A percentile compares a stretch with the other conserved stretches of the same genome.
These are phyloP conservation scores for Phataginus tricuspis DNA, from an alignment of 2,797 vertebrate species.

Conservation along the genomic window DNA sequence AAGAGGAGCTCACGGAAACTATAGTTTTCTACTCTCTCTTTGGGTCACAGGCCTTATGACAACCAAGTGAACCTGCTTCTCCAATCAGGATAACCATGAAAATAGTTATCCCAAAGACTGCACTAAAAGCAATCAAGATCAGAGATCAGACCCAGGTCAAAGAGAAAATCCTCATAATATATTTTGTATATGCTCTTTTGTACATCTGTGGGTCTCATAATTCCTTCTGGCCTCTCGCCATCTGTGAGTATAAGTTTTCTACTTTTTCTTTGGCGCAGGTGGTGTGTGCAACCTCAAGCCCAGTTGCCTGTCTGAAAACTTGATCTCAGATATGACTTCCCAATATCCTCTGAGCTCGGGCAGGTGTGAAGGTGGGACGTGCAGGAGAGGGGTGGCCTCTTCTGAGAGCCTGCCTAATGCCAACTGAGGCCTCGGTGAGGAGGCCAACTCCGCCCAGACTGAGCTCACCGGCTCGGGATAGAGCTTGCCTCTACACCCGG, in stretches of 20 bases:
- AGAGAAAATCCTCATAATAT: background rate
- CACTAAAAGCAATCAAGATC: background rate
- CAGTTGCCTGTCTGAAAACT: background rate
- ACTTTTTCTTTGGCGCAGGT: background rate
- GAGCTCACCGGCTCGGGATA: background rate
- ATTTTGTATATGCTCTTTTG: background rate
- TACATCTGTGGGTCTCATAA: background rate
- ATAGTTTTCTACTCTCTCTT: background rate
- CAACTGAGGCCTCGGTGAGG: background rate
- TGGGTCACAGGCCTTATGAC: background rate
- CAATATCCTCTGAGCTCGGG: background rate
- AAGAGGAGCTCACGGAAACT: background rate
- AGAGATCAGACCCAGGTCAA: background rate
- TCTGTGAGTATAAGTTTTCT: background rate
- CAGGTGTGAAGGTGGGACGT: background rate
- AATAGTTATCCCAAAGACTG: constrained; percentile 5
- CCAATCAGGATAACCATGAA: constrained; percentile 26
- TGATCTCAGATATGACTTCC: background rate
- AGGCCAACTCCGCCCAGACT: background rate
- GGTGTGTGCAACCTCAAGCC: background rate
- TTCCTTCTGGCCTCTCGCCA: background rate
- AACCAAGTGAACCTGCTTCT: constrained; percentile 29
- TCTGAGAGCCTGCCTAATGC: background rate
- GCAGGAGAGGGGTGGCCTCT: background rate
- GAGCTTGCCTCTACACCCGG: background rate